Evolutionary conservation across 1,140 invertebrate species (phyloP), one percentile per base, ranked within the genome.

Genomic region (Brachionus asplanchnoidis): DNA sequence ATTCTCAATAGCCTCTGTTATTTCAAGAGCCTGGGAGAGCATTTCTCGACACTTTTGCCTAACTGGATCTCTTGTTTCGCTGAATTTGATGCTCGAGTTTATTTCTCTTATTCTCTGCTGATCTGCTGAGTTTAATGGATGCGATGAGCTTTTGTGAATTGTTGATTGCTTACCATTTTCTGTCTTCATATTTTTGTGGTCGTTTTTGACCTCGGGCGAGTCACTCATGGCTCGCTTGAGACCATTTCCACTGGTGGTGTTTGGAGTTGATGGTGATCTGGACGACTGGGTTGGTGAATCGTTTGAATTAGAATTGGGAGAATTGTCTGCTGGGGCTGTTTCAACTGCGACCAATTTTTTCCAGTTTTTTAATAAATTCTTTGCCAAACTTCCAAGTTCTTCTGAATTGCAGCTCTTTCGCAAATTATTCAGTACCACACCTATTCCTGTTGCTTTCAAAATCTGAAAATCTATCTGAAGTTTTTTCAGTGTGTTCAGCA

Each of bases 381-480:
- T 98, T 2, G 96, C 94, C 66, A 98, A 91, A 20, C 93, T 93
- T 85, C 97, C 96, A 2, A 99, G 94, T 90, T 98, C 96, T 86
- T 99, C 97, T 89, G 98, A 95, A 89, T 93, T 94, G 87, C 94
- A 96, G 3, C 95, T 96, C 90, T 99, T 99, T 60, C 97, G 92
- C 46, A 99, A 91, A 84, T 96, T 95, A 91, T 99, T 99, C 0
- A 99, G 96, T 40, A 95, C 98, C 95, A 98, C 97, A 14, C 97
- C 97, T 89, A 99, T 98, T 86, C 96, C 92, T 8, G 97, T 99
- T 91, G 95, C 97, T 90, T 91, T 86, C 46, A 87, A 85, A 78
- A 70, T 86, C 68, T 56, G 75, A 78, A 84, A 85, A 77, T 80
- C 42, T 20, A 80, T 73, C 68, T 32, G 73, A 40, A 66, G 32